Evolutionary conservation across 2,113 vertebrate genomes (phyloP), one percentile per base, ranked within the genome.

Genomic region (Caracal caracal): DNA sequence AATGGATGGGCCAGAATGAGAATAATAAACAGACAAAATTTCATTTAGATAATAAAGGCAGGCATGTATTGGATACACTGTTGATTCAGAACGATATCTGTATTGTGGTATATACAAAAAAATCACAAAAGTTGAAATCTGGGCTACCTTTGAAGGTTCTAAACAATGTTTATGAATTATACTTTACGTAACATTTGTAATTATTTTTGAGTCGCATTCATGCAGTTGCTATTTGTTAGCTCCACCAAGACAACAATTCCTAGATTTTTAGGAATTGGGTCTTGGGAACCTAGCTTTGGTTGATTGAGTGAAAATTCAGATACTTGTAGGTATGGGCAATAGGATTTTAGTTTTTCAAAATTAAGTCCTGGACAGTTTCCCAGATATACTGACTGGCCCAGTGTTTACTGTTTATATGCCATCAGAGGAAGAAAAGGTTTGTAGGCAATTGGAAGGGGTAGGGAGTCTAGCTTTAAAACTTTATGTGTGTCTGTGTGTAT

Each of bases 1-100:
- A 96, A 79, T 83, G 76, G 11, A 43, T 96, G 71, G 61, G 40
- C 40, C 24, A 87, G 66, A 86, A 73, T 87, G 75, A 87, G 47
- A 82, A 68, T 85, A 95, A 96, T 35, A 96, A 89, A 92, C 26
- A 95, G 86, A 92, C 26, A 59, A 84, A 97, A 85, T 97, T 95
- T 47, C 37, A 37, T 76, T 78, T 96, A 35, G 71, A 56, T 93
- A 68, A 63, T 96, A 85, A 82, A 88, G 82, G 28, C 61, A 88
- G 37, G 12, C 33, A 30, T 43, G 0, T 65, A 37, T 83, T 89
- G 37, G 59, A 56, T 70, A 51, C 17, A 61, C 10, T 76, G 33
- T 59, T 85, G 78, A 80, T 76, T 5, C 3, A 85, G 47, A 90
- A 65, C 16, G 4, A 9, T 65, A 59, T 66, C n/a, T 51, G 16